phyloP scores from a whole-genome alignment of 2,113 vertebrate genomes.

The Crotalus viridis region DNA sequence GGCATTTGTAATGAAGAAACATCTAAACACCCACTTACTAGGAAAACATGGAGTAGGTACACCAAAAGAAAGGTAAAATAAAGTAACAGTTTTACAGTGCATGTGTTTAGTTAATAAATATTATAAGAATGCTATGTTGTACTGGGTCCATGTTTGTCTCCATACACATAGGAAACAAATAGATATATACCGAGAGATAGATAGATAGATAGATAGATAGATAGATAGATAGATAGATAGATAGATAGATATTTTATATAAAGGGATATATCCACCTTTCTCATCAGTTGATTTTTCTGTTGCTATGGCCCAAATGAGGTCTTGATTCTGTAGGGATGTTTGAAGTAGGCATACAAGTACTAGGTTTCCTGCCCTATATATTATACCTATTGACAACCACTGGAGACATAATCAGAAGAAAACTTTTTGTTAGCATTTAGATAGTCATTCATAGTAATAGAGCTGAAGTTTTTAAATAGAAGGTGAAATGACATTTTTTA shows the following conservation, averaged over 20 bases:
- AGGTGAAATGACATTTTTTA: neutral
- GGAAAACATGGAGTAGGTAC: slow-evolving; percentile 96
- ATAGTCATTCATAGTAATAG: neutral
- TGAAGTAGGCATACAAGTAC: neutral
- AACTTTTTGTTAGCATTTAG: neutral
- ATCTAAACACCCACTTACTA: slow-evolving; percentile 93
- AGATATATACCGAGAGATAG: too few relatives aligned
- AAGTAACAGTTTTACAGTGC: neutral
- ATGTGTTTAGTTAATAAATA: neutral
- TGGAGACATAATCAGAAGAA: neutral
- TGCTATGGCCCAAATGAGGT: neutral
- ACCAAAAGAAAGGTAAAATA: slow-evolving; percentile 91
- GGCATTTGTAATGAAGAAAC: slow-evolving; percentile 99
- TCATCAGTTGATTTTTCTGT: neutral
- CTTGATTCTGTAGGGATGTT: neutral
- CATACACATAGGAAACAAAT: neutral
- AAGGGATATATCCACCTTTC: neutral
- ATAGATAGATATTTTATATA: too few relatives aligned
- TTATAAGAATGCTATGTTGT: neutral
- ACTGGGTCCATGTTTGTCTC: neutral
- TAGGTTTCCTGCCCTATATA: neutral
- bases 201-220: neutral
- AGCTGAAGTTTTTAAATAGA: neutral
- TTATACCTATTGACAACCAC: neutral
- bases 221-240: too few relatives aligned